Evolutionary conservation across 2,888 invertebrate species (phyloP), one percentile per base, ranked within the genome.

Genomic region (Vannuccia rotundouncinata): DNA sequence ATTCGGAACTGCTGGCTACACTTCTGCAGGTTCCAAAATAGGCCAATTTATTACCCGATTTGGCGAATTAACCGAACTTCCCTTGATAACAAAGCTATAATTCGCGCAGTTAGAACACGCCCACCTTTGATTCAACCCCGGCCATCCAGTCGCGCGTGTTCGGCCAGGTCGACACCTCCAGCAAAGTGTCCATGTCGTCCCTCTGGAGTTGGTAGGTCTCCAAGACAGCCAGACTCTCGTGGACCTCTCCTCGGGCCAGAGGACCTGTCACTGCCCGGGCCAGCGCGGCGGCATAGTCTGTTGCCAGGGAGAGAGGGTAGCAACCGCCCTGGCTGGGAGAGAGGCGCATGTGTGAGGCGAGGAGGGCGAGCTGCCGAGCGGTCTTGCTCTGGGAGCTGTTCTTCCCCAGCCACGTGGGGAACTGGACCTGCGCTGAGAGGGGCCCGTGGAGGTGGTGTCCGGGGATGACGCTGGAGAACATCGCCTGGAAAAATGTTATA

Each of bases 401-500:
- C 89, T 95, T 95, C 0, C 99, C 99, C 79, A 99, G 91, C 97
- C 98, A 99, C 59, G 91, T 90, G 0, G 99, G 99, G 88, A 99
- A 99, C 85, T 92, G 92, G 27, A 95, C 92, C 13, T 77, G 90
- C 92, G 91, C 92, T 0, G 90, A 89, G 81, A 95, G 88, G 85
- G 92, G 91, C 0, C 98, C 98, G 29, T 92, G 90, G 91, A 98
- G 91, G 79, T 91, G 90, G 84, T 92, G 91, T 0, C 97, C 95
- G 0, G 98, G 98, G 80, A 97, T 90, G 66, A 96, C 94, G 17
- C 94, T 94, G 66, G 94, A 92, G 88, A 92, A 94, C 89, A 95
- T 92, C 0, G 95, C 96, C 89, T 90, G 85, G 0, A 83, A 45
- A 17, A n/a, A n/a, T n/a, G n/a, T n/a, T n/a, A n/a, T n/a, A n/a